Base-by-base conservation (phyloP, 92 coral and sea anemone genomes). In the Heliopora coerulea region DNA sequence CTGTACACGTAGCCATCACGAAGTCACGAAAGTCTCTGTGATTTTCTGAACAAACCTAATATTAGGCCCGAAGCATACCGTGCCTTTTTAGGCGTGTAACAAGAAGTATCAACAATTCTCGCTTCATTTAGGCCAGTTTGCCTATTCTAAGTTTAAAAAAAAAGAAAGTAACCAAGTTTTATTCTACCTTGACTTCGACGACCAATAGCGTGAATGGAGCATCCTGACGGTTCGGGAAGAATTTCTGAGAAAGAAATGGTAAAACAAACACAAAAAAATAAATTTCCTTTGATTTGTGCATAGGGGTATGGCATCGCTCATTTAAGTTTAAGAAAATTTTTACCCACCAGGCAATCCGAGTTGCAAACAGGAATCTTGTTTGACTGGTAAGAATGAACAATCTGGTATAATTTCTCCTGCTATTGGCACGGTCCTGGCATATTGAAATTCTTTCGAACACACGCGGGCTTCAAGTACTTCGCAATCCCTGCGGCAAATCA, bases 381-480 rank as follows among this genome's bases (percentile, higher is more conserved):
- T 76, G 12, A 46, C 83, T 15, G 93, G 90, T 46, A 91, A 60
- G 9, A 52, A 48, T 1, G 65, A 63, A 58, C 99, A 95, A 78
- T 81, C 84, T 21, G 97, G 99, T 26, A 95, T 62, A 1, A 68
- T 72, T 48, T 83, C 75, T 4, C 85, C 82, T 31, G 80, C 85
- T 8, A 65, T 79, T 13, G 75, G 24, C 68, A 87, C 68, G 23
- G 87, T 62, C 49, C 80, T 78, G 7, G 86, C 84, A n/a, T 83
- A 78, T 2, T 78, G 84, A 59, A 90, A 82, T 59, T 95, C 99
- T 57, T 84, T 95, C 15, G 99, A 90, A 50, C 99, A 95, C 24
- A 88, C 72, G 0, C 86, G 75, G 5, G 80, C 88, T 59, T 88
- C 88, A 12, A 95, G 37, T 25, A 91, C 72, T 26, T 95, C 91